Percentiles rank a stretch among this genome's conserved stretches.
phyloP scores from a whole-genome alignment of 2,888 invertebrate species.

The Yponomeuta plumbellus region DNA sequence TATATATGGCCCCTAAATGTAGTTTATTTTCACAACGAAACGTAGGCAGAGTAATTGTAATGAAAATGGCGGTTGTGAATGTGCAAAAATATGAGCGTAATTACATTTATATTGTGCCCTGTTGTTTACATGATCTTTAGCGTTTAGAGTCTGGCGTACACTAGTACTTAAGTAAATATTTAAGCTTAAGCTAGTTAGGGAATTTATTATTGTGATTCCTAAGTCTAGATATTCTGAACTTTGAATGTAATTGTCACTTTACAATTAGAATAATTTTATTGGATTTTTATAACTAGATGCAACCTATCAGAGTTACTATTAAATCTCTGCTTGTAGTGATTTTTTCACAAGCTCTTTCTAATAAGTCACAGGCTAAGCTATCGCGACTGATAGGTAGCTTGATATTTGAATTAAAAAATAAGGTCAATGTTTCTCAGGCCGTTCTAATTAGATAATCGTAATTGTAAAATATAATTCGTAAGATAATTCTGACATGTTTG shows the following conservation, averaged over 20 bases:
- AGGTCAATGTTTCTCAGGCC: not conserved
- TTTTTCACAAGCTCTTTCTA: slow-evolving; percentile 4
- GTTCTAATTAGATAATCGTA: slow-evolving; percentile 7
- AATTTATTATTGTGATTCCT: slow-evolving; percentile 15
- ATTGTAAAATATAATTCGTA: slow-evolving; percentile 2
- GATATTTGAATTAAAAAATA: not conserved
- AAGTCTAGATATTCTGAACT: not conserved
- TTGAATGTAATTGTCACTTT: not conserved
- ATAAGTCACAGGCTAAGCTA: slow-evolving; percentile 13
- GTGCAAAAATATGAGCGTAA: slow-evolving; percentile 32
- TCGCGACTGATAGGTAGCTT: slow-evolving; percentile 9
- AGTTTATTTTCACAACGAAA: slow-evolving; percentile 48
- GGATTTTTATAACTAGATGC: not conserved
- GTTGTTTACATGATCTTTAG: slow-evolving; percentile 39
- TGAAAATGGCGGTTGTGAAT: slow-evolving; percentile 51
- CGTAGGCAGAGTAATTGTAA: slow-evolving; percentile 24
- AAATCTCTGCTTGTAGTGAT: not conserved
- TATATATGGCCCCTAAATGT: not conserved
- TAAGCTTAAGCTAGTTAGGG: slow-evolving; percentile 9
- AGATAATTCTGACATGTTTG: not conserved
- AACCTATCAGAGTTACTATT: slow-evolving; percentile 8
- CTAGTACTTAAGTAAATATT: slow-evolving; percentile 20
- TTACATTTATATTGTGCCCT: slow-evolving; percentile 33
- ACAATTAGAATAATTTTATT: not conserved
- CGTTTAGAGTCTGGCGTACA: slow-evolving; percentile 37